Evolutionary conservation across 2,113 vertebrate genomes (phyloP).

Genomic region (Coturnix japonica): DNA sequence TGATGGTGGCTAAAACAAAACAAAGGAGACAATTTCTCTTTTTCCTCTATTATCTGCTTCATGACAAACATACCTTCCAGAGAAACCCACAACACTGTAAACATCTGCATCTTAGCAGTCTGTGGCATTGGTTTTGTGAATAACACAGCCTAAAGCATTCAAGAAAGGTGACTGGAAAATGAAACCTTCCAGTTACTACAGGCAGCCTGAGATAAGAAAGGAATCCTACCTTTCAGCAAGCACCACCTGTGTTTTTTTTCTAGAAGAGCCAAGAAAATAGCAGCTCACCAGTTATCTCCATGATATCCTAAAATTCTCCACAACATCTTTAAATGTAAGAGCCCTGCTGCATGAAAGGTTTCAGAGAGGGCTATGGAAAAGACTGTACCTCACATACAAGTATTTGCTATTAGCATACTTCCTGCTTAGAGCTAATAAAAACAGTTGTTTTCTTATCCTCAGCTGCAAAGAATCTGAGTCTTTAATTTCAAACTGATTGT

Average conservation of each 20-base stretch:
- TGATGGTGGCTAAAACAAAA: not conserved
- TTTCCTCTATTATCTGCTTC: not conserved
- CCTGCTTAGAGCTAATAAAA: not conserved
- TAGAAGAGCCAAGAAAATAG: not conserved
- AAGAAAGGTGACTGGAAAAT: not conserved
- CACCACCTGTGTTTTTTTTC: not conserved
- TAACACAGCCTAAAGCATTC: not conserved
- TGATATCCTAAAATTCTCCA: not conserved
- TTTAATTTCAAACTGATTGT: not conserved
- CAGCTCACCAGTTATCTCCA: not conserved
- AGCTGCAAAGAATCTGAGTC: not conserved
- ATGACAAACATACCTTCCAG: not conserved
- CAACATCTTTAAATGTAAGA: not conserved
- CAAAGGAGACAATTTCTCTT: not conserved
- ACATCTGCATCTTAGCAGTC: not conserved
- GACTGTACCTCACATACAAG: not conserved
- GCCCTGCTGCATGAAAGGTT: not conserved
- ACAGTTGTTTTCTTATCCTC: not conserved
- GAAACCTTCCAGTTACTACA: not conserved
- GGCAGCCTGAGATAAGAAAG: not conserved
- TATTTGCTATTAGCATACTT: not conserved
- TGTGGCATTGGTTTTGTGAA: not conserved
- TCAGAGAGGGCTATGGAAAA: accelerated
- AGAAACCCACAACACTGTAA: not conserved
- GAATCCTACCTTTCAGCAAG: not conserved